Evolutionary conservation across 1,140 invertebrate species (phyloP).

Genomic region (Euwallacea similis): DNA sequence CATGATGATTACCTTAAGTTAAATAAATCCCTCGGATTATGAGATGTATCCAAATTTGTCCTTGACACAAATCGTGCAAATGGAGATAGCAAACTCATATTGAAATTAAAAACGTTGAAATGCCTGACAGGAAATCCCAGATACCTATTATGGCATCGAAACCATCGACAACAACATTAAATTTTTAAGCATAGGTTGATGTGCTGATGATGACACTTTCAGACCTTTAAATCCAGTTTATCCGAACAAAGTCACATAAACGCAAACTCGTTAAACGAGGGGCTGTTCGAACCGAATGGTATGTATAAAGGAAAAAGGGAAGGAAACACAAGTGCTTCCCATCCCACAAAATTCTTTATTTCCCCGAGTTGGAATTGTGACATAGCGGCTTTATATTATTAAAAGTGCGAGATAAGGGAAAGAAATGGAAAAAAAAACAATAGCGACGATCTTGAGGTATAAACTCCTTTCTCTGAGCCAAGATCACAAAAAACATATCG

Average conservation of each 20-base stretch:
- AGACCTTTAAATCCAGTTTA: slow-evolving; percentile 21
- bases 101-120: too few relatives aligned
- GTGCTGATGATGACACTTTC: not conserved
- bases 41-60: too few relatives aligned
- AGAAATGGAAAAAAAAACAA: not conserved
- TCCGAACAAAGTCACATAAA: slow-evolving; percentile 22
- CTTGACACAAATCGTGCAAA: too few relatives aligned
- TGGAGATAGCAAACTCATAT: too few relatives aligned
- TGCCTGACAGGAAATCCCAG: too few relatives aligned
- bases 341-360: slow-evolving; percentile 14
- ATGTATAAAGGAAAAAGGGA: slow-evolving; percentile 18
- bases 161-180: not conserved
- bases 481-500: too few relatives aligned
- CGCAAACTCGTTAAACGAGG: slow-evolving; percentile 19
- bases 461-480: too few relatives aligned
- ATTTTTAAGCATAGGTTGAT: not conserved
- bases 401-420: not conserved
- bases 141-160: not conserved
- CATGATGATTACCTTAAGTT: too few relatives aligned
- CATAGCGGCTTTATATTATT: slow-evolving; percentile 14
- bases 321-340: slow-evolving; percentile 23
- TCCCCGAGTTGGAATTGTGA: slow-evolving; percentile 12
- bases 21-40: too few relatives aligned
- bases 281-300: slow-evolving; percentile 5
- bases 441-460: too few relatives aligned